Evolutionary conservation across 2,113 vertebrate genomes (phyloP).

Genomic region (Microcebus jonahi): DNA sequence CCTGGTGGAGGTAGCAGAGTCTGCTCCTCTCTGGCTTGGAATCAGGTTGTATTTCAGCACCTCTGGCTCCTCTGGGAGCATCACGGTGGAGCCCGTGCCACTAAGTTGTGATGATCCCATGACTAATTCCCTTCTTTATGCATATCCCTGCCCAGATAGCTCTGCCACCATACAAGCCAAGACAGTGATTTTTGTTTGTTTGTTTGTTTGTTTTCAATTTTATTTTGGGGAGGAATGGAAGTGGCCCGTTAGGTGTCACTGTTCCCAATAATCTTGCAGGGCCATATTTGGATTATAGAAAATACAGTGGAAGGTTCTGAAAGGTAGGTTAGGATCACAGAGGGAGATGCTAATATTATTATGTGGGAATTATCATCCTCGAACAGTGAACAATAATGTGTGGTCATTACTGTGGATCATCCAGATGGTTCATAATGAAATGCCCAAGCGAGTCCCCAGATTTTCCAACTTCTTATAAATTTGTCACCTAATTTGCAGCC

Average conservation of each 20-base stretch:
- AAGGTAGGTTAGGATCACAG: constrained; percentile 36
- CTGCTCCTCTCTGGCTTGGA: neutral
- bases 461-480: constrained; percentile 72
- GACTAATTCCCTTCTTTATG: neutral
- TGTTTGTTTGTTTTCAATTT: neutral
- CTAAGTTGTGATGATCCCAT: neutral
- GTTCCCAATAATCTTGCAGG: neutral
- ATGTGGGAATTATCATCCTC: constrained; percentile 48
- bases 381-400: constrained; percentile 64
- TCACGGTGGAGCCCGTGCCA: neutral
- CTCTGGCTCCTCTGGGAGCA: neutral
- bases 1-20: neutral
- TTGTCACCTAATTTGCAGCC: constrained; percentile 73
- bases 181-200: neutral
- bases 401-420: constrained; percentile 69
- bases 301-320: constrained; percentile 38
- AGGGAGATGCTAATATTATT: constrained; percentile 51
- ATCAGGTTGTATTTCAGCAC: neutral
- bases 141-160: neutral
- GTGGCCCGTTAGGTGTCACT: constrained; percentile 29
- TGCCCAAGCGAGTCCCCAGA: constrained; percentile 61
- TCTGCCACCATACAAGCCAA: neutral
- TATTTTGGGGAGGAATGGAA: constrained; percentile 21
- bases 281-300: neutral
- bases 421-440: constrained; percentile 78